A percentile compares a stretch with the other conserved stretches of the same genome.
Evolutionary conservation across 1,140 invertebrate genomes (phyloP).

Genomic region (Drosophila micromelanica): DNA sequence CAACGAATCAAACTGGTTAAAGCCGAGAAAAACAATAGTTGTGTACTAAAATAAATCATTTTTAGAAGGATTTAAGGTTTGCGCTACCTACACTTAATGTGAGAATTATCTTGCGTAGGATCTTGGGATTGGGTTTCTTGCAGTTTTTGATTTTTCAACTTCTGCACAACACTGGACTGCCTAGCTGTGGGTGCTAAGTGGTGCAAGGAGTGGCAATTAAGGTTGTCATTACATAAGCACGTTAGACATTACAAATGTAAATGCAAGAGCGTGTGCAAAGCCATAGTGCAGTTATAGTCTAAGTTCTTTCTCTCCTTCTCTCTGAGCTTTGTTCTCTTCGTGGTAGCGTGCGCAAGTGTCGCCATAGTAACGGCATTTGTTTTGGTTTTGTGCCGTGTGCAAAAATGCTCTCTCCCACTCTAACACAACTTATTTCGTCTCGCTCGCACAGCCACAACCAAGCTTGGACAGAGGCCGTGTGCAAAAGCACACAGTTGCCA

Average conservation of each 20-base stretch:
- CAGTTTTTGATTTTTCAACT: constrained; percentile 22
- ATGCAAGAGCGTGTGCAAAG: constrained; percentile 49
- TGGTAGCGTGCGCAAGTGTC: constrained; percentile 67
- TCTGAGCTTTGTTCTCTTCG: constrained; percentile 17
- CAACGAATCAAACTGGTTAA: not conserved
- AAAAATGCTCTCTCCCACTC: constrained; percentile 45
- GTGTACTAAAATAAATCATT: not conserved
- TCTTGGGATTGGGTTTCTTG: constrained; percentile 11
- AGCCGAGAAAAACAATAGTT: not conserved
- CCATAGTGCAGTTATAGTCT: constrained; percentile 47
- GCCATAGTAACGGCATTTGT: constrained; percentile 77
- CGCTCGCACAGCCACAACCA: constrained; percentile 16
- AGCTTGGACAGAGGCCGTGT: constrained; percentile 48
- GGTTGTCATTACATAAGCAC: constrained; percentile 16
- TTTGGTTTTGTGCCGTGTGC: constrained; percentile 73
- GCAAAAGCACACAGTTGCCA: constrained; percentile 46
- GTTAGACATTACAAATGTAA: not conserved
- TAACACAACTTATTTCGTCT: constrained; percentile 16
- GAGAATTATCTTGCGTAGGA: not conserved
- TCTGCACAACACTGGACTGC: constrained; percentile 44
- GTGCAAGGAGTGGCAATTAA: not conserved
- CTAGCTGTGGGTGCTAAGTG: constrained; percentile 4
- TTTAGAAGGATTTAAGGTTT: not conserved
- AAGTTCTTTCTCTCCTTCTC: constrained; percentile 5
- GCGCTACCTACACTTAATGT: constrained; percentile 11